These are phyloP conservation scores for Bostrychus sinensis DNA, from an alignment of 2,113 vertebrate genomes.

Conservation along the genomic window DNA sequence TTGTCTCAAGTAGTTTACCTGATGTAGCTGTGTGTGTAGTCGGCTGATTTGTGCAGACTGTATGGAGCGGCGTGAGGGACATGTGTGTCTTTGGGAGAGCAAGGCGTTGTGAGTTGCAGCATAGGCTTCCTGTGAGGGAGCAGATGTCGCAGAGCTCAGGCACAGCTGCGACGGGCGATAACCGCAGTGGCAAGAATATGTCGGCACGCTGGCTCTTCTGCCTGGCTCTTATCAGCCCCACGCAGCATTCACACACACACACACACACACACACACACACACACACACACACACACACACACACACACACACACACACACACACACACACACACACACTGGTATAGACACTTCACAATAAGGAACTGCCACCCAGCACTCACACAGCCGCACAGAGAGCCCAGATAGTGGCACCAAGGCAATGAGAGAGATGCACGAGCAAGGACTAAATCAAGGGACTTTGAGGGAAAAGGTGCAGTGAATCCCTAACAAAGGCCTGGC, in stretches of 20 bases:
- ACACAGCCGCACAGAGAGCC: constrained; percentile 68
- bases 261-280: constrained; percentile 50
- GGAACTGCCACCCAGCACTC: constrained; percentile 75
- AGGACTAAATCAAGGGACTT: constrained; percentile 73
- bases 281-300: constrained; percentile 48
- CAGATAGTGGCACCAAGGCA: constrained; percentile 64
- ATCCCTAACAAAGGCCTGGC: constrained; percentile 70
- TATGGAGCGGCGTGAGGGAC: constrained; percentile 37
- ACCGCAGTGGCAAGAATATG: constrained; percentile 79
- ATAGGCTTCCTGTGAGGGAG: constrained; percentile 81
- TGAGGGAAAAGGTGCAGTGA: constrained; percentile 69
- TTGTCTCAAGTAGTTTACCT: constrained; percentile 70
- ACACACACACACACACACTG: constrained; percentile 60
- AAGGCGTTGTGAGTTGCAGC: constrained; percentile 72
- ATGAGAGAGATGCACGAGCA: constrained; percentile 64
- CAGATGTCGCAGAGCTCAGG: constrained; percentile 86
- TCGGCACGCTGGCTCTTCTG: constrained; percentile 80
- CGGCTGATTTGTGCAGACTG: constrained; percentile 35
- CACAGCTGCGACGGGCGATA: constrained; percentile 87
- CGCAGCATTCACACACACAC: constrained; percentile 67
- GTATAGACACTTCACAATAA: constrained; percentile 69
- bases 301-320: constrained; percentile 51
- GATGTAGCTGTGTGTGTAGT: constrained; percentile 39
- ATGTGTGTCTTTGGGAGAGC: constrained; percentile 17
- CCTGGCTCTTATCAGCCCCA: constrained; percentile 83